Conservation (phyloP, 2,113 vertebrate species). For the Monopterus albus region DNA sequence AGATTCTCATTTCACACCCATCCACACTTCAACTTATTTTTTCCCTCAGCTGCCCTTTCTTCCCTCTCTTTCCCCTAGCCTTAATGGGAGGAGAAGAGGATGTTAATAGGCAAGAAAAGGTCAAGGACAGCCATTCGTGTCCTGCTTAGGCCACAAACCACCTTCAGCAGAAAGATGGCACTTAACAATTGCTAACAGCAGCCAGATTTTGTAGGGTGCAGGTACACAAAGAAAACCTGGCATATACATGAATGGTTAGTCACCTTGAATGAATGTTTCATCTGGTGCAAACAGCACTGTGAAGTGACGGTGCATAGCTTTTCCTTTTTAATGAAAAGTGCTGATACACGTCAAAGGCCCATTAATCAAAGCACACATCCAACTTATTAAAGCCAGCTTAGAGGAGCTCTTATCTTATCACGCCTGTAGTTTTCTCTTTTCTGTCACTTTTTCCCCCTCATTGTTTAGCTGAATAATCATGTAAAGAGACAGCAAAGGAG, state of each 20-base stretch:
- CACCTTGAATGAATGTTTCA: constrained; percentile 22
- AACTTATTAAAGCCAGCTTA: constrained; percentile 58
- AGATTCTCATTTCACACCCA: constrained; percentile 52
- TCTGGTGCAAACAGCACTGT: constrained; percentile 5
- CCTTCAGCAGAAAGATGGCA: constrained; percentile 18
- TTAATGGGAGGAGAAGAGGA: constrained; percentile 68
- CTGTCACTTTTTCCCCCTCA: constrained; percentile 13
- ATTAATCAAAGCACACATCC: constrained; percentile 66
- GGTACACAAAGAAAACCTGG: constrained; percentile 3
- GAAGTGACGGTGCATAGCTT: constrained; percentile 15
- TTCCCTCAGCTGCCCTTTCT: constrained; percentile 62
- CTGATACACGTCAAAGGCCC: constrained; percentile 62
- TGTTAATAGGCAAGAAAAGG: constrained; percentile 76
- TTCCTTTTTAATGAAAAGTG: constrained; percentile 54
- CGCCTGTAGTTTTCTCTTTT: constrained; percentile 38
- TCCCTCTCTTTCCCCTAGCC: constrained; percentile 52
- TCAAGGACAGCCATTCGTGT: constrained; percentile 71
- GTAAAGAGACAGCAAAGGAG: constrained; percentile 16
- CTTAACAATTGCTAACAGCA: constrained; percentile 33
- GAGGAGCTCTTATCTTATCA: constrained; percentile 41
- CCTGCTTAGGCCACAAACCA: constrained; percentile 50
- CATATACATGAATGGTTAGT: constrained; percentile 18
- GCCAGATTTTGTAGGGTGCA: constrained; percentile 1
- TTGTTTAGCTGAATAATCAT: constrained; percentile 34
- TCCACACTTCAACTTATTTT: constrained; percentile 55